A percentile compares a stretch with the other conserved stretches of the same genome.
phyloP scores from a whole-genome alignment of 2,888 invertebrate genomes.

The Parochlus steinenii region DNA sequence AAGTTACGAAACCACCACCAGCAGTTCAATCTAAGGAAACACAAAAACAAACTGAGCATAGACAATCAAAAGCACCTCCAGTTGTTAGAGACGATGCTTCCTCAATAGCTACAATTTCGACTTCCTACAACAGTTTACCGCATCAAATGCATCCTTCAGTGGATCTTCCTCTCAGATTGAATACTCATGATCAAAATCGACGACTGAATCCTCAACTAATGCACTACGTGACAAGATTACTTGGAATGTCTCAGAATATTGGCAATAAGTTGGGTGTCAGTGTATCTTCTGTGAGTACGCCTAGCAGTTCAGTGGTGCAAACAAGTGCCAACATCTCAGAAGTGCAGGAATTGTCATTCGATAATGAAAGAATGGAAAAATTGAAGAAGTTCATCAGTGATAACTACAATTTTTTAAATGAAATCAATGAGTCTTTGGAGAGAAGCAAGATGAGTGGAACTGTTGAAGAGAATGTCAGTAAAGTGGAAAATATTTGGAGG shows the following conservation, averaged over 20 bases:
- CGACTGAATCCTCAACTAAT: slow-evolving; percentile 26
- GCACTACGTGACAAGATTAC: slow-evolving; percentile 32
- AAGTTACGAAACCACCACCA: no score
- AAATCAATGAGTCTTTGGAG: slow-evolving; percentile 23
- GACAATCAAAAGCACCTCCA: neutral
- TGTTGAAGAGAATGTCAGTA: slow-evolving; percentile 12
- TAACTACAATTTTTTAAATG: slow-evolving; percentile 24
- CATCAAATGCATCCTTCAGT: neutral
- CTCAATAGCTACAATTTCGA: slow-evolving; percentile 3
- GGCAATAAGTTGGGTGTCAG: slow-evolving; percentile 33
- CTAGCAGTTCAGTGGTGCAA: slow-evolving; percentile 32
- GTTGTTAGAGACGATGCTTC: slow-evolving; percentile 2
- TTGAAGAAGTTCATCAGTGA: slow-evolving; percentile 25
- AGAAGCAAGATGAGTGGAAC: neutral
- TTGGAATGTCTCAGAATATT: slow-evolving; percentile 34
- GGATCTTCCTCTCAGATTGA: neutral
- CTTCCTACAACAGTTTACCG: slow-evolving; percentile 5
- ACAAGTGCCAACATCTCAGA: slow-evolving; percentile 23
- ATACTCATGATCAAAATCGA: slow-evolving; percentile 1
- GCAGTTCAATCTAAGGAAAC: neutral
- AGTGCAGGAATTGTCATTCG: neutral
- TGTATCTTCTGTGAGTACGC: slow-evolving; percentile 32
- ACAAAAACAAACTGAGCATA: neutral
- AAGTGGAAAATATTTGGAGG: slow-evolving; percentile 22
- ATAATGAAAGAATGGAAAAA: slow-evolving; percentile 19